phyloP scores from a whole-genome alignment of 2,113 vertebrate genomes.

The Cisticola juncidis region DNA sequence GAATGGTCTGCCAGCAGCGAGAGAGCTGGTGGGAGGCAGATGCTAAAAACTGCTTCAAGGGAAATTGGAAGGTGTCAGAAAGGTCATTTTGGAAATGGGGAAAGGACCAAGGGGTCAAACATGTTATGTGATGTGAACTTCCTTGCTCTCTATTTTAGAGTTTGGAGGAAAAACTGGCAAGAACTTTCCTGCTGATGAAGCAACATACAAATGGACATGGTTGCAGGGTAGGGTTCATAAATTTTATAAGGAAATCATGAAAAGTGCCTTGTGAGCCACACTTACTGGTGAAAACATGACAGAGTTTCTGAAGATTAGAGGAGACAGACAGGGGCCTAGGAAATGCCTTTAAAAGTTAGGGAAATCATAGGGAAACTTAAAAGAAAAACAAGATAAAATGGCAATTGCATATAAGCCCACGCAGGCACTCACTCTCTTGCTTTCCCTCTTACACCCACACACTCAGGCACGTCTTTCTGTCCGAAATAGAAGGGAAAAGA shows the following conservation, averaged over 20 bases:
- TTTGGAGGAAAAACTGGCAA: not conserved
- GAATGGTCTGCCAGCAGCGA: fast-evolving
- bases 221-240: not conserved
- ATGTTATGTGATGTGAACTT: not conserved
- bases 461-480: not conserved
- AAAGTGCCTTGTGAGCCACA: not conserved
- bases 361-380: not conserved
- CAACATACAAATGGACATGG: not conserved
- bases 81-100: not conserved
- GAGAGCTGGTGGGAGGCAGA: not conserved
- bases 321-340: not conserved
- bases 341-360: not conserved
- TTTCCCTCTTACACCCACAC: not conserved
- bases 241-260: not conserved
- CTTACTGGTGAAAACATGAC: not conserved
- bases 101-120: not conserved
- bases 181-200: not conserved
- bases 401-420: not conserved
- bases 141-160: not conserved
- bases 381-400: slow-evolving; percentile 28
- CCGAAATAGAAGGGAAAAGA: not conserved
- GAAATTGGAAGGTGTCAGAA: not conserved
- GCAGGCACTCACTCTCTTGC: not conserved
- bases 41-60: not conserved
- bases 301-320: not conserved